phyloP scores from a whole-genome alignment of 2,797 vertebrate species.

The Clarias platycephalus region DNA sequence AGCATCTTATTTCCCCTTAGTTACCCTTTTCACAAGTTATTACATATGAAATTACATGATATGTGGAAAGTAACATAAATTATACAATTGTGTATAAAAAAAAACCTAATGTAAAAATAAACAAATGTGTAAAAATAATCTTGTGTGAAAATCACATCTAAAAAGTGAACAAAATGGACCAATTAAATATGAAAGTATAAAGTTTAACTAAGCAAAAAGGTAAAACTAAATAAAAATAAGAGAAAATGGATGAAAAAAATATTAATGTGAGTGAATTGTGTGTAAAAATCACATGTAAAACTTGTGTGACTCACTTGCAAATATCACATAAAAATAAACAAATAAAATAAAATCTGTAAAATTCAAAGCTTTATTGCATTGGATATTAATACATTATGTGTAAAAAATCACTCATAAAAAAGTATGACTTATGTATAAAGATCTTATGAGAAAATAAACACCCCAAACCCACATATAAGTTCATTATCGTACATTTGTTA shows the following conservation, averaged over 20 bases:
- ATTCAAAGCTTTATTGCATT: too few relatives aligned
- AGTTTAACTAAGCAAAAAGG: too few relatives aligned
- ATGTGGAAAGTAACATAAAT: background rate
- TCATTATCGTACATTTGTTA: too few relatives aligned
- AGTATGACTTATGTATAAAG: background rate
- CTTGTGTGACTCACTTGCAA: too few relatives aligned
- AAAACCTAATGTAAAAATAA: too few relatives aligned
- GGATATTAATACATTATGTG: background rate
- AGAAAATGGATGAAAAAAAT: too few relatives aligned
- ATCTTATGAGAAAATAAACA: background rate
- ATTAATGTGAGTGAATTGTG: background rate
- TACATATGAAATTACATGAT: background rate
- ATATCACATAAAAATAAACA: background rate
- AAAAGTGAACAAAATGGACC: background rate
- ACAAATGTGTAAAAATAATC: background rate
- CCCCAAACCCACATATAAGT: background rate
- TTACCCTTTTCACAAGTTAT: background rate
- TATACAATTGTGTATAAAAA: too few relatives aligned
- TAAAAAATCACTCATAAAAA: background rate
- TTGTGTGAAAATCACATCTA: background rate
- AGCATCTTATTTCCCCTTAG: background rate
- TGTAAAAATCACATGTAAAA: too few relatives aligned
- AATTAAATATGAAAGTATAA: too few relatives aligned
- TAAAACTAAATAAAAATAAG: too few relatives aligned
- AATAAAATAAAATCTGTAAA: background rate